Evolutionary conservation across 2,888 invertebrate genomes (phyloP), one percentile per base, ranked within the genome.

Genomic region (Microplitis manilae): DNA sequence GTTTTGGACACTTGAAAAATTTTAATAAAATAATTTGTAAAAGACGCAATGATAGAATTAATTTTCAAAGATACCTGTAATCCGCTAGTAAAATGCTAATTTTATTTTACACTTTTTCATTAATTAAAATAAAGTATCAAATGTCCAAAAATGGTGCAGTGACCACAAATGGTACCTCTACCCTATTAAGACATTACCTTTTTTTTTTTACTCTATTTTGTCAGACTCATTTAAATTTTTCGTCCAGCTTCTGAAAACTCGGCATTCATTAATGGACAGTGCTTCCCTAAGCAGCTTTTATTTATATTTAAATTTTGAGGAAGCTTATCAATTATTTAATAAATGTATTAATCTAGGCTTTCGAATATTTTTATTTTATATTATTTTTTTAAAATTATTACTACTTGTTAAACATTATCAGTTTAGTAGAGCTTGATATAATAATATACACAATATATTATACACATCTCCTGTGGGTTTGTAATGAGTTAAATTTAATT

Each of bases 401-500:
- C 9, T 13, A 50, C 9, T 50, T 50, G 4, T 13, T 5, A 72
- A 60, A 30, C 30, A 39, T 62, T 17, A 40, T 39, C 40, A 6
- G 38, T 50, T 4, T 50, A 8, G 50, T 13, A 50, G 13, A 50
- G 13, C 50, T 50, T 50, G 4, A 50, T 50, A 50, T 50, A 50
- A 50, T 50, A 5, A 50, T 50, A 2, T 15, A 30, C 5, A 17
- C 2, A 6, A 70, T 60, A 13, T 20, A 30, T 20, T 6, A 17
- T n/a, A 38, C 38, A 50, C 50, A 50, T 13, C 50, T 13, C 50
- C 9, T 50, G 50, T n/a, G 30, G 13, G 38, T 39, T 40, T 62
- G 15, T 38, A 72, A 72, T 72, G 6, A 72, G 13, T 5, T 61
- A 62, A 62, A 62, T 39, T 72, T 13, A 17, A 40, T 61, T 15